These are phyloP conservation scores for Phrixothrix hirtus DNA, from an alignment of 2,888 invertebrate species.

Conservation along the genomic window DNA sequence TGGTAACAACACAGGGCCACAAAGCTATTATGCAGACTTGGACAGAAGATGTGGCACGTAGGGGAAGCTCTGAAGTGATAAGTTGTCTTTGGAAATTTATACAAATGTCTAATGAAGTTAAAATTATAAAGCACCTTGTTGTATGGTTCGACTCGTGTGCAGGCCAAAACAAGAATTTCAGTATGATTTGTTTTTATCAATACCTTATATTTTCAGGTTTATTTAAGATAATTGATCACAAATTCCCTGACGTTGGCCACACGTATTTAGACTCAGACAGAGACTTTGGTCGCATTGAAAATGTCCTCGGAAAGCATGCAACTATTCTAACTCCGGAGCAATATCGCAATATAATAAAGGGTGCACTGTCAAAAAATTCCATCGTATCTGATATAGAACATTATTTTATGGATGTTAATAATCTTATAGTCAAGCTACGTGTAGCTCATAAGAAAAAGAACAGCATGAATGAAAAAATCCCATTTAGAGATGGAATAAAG, in stretches of 20 bases:
- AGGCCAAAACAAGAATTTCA: neutral
- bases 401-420: no score
- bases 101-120: neutral
- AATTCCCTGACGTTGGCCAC: conserved; percentile 48
- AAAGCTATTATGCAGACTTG: neutral
- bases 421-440: no score
- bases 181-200: neutral
- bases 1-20: neutral
- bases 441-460: conserved; percentile 35
- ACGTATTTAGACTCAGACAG: no score
- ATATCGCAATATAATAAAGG: no score
- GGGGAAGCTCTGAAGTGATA: neutral
- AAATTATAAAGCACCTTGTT: neutral
- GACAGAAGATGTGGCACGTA: neutral
- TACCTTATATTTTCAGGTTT: neutral
- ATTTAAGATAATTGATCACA: conserved; percentile 42
- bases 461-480: conserved; percentile 33
- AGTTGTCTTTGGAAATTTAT: neutral
- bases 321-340: conserved; percentile 33
- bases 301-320: conserved; percentile 40
- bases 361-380: no score
- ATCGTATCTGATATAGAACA: no score
- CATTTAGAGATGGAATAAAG: conserved; percentile 38
- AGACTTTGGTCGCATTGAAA: conserved; percentile 45
- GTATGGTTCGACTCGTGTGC: neutral